Conservation (phyloP, 2,113 vertebrate genomes). For the Cynocephalus volans region DNA sequence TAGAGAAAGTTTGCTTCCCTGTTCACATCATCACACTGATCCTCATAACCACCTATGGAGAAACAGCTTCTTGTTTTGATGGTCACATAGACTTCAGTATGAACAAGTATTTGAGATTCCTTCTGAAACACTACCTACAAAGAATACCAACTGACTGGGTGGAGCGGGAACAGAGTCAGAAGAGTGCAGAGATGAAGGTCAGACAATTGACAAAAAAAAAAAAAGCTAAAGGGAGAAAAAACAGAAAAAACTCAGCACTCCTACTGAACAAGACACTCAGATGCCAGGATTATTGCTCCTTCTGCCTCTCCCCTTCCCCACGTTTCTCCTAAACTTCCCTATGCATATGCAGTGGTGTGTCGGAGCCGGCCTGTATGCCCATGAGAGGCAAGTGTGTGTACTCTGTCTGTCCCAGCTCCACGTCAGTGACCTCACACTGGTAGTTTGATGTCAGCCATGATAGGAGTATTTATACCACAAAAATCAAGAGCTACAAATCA, state of each 20-base stretch:
- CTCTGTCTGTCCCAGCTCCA: background rate
- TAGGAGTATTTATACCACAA: background rate
- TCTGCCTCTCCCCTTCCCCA: accelerated
- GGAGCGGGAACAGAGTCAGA: accelerated
- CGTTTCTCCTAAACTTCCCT: background rate
- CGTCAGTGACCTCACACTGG: background rate
- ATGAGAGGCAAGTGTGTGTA: background rate
- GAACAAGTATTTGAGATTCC: background rate
- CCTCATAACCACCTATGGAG: background rate
- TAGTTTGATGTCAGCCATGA: background rate
- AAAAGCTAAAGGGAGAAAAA: background rate
- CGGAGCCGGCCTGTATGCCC: background rate
- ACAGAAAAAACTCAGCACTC: background rate
- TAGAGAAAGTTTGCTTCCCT: background rate
- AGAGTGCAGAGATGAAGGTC: accelerated
- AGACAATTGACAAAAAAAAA: background rate
- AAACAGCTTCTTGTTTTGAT: background rate
- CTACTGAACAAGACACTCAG: accelerated
- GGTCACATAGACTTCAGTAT: background rate
- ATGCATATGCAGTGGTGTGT: accelerated
- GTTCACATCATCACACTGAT: accelerated
- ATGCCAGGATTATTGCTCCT: accelerated
- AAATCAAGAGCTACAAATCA: background rate
- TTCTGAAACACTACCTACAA: background rate
- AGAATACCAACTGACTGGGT: background rate